A percentile compares a stretch with the other conserved stretches of the same genome.
phyloP scores from a whole-genome alignment of 2,888 invertebrate genomes.

The Caradrina kadenii region DNA sequence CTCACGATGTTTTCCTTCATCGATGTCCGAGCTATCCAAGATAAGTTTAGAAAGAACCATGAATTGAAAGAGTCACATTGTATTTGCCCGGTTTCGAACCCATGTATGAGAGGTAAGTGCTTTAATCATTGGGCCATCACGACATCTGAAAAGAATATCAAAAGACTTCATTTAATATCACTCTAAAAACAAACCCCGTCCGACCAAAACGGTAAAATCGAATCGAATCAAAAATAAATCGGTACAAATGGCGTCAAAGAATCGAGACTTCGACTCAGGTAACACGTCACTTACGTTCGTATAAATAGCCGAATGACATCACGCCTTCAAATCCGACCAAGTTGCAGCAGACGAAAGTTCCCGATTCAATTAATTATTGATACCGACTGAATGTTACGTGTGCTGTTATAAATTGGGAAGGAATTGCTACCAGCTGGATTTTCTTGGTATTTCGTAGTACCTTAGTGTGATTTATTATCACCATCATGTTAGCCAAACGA shows the following conservation, averaged over 20 bases:
- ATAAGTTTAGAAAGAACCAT: too few species aligned
- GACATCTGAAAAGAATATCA: not conserved
- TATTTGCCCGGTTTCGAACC: too few species aligned
- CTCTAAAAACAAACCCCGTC: too few species aligned
- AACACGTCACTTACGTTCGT: slow-evolving; percentile 69
- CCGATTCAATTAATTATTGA: slow-evolving; percentile 84
- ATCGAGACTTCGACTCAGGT: slow-evolving; percentile 53
- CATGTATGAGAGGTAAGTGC: too few species aligned
- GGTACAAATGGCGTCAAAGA: slow-evolving; percentile 42
- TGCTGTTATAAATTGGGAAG: slow-evolving; percentile 42
- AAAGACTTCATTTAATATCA: too few species aligned
- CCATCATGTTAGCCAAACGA: too few species aligned
- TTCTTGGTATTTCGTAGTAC: too few species aligned
- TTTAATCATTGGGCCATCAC: too few species aligned
- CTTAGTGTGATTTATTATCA: too few species aligned
- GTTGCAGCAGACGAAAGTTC: slow-evolving; percentile 82
- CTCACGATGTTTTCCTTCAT: too few species aligned
- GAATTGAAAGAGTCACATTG: too few species aligned
- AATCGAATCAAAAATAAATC: slow-evolving; percentile 37
- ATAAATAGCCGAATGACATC: slow-evolving; percentile 84
- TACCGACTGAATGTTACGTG: slow-evolving; percentile 74
- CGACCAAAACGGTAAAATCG: not conserved
- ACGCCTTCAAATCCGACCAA: slow-evolving; percentile 80
- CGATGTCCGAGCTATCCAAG: too few species aligned
- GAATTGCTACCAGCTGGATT: slow-evolving; percentile 49